A percentile compares a stretch with the other conserved stretches of the same genome.
Evolutionary conservation across 2,113 vertebrate species (phyloP).

Genomic region (Gallinago jamesoni): DNA sequence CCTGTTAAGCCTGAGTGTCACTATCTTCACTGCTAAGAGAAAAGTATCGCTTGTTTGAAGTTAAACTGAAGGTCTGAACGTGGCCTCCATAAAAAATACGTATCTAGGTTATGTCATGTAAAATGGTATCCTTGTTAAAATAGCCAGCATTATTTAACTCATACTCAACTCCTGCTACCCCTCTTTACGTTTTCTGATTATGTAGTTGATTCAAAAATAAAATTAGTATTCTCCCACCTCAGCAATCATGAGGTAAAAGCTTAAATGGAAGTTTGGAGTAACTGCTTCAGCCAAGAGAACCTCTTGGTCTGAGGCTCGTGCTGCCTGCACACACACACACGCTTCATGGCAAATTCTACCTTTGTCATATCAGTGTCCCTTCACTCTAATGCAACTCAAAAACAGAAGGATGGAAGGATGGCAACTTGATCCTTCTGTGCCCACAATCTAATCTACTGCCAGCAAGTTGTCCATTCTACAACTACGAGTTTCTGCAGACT

Average conservation of each 20-base stretch:
- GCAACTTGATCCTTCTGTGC: no score
- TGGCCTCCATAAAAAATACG: neutral
- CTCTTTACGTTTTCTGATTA: neutral
- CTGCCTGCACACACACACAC: fast-evolving
- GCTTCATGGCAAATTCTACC: neutral
- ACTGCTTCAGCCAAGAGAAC: neutral
- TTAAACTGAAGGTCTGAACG: neutral
- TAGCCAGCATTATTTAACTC: neutral
- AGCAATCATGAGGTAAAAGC: neutral
- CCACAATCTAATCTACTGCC: neutral
- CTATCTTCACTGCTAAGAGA: neutral
- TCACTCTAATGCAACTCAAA: fast-evolving
- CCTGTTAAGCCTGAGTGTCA: no score
- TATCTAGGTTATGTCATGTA: neutral
- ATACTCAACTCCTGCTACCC: neutral
- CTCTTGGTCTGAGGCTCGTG: no score
- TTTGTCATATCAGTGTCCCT: neutral
- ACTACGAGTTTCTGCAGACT: fast-evolving
- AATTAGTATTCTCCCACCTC: no score
- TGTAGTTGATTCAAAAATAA: neutral
- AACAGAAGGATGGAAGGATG: neutral
- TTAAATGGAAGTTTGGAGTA: neutral
- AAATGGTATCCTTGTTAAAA: neutral
- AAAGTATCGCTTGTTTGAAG: neutral
- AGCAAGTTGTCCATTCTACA: neutral